Percentiles rank a stretch among this genome's conserved stretches.
phyloP scores from a whole-genome alignment of 2,797 vertebrate genomes.

The Falco biarmicus region DNA sequence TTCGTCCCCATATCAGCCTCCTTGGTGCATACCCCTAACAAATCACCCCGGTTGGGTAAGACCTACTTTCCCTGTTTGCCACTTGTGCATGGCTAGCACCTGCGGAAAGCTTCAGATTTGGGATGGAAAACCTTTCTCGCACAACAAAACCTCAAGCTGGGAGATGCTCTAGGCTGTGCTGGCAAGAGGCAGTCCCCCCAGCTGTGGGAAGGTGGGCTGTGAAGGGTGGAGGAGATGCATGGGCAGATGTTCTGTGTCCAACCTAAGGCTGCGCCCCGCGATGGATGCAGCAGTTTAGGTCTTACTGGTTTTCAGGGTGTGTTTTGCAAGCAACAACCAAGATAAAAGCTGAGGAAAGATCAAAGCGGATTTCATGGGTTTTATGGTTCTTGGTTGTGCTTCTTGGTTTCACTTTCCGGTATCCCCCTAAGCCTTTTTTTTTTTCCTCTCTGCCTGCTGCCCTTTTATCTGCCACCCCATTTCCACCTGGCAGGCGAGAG shows the following conservation, averaged over 20 bases:
- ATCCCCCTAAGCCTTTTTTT: background rate
- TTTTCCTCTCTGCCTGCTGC: accelerated
- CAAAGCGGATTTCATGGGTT: background rate
- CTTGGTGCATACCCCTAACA: background rate
- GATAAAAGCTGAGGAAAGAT: constrained; percentile 40
- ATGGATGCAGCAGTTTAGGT: background rate
- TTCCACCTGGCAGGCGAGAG: background rate
- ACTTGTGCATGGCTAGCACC: accelerated
- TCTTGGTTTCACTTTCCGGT: constrained; percentile 21
- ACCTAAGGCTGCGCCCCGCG: background rate
- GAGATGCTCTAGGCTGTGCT: background rate
- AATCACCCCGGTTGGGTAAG: background rate
- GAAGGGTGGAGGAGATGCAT: background rate
- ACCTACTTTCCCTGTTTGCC: background rate
- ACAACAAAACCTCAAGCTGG: background rate
- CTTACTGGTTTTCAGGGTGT: background rate
- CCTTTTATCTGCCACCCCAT: background rate
- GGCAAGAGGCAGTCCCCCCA: background rate
- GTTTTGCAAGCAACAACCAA: accelerated
- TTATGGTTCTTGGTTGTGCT: background rate
- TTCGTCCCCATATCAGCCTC: background rate
- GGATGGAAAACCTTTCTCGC: background rate
- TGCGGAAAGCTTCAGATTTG: background rate
- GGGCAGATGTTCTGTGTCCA: background rate
- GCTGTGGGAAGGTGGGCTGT: accelerated